Conservation (phyloP, 2,113 vertebrate species). For the Boulengeromyrus knoepffleri region DNA sequence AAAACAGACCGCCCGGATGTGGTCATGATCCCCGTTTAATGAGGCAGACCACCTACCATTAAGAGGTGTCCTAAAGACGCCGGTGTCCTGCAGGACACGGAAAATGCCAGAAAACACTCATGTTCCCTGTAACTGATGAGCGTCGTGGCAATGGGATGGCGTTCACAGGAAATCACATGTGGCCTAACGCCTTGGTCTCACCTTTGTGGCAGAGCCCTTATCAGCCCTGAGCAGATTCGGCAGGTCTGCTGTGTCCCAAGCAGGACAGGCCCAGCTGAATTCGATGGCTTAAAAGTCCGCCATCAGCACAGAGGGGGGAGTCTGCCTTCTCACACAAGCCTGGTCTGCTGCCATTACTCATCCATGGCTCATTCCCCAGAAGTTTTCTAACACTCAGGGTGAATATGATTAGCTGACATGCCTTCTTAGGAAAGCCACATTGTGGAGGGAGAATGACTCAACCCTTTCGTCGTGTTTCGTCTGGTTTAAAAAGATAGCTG, state of each 20-base stretch:
- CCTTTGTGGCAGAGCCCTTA: not conserved
- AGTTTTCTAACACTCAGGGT: not conserved
- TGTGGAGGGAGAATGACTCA: slow-evolving; percentile 2
- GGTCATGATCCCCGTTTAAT: not conserved
- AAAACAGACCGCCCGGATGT: not conserved
- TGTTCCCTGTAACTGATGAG: not conserved
- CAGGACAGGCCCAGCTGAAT: not conserved
- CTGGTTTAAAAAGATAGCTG: not conserved
- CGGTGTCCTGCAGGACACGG: not conserved
- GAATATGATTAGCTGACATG: not conserved
- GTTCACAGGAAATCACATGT: not conserved
- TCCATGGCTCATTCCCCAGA: not conserved
- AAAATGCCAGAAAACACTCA: not conserved
- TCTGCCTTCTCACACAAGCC: not conserved
- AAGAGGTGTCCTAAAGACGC: not conserved
- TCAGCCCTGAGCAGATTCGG: not conserved
- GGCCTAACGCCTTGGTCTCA: not conserved
- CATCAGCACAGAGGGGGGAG: not conserved
- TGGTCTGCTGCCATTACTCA: not conserved
- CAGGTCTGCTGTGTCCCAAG: not conserved
- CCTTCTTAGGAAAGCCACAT: not conserved
- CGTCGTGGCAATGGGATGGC: too few species aligned
- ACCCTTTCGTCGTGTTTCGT: not conserved
- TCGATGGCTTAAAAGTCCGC: not conserved
- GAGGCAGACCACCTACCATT: not conserved